Base-by-base conservation (phyloP, 2,888 invertebrate species). In the Meloe dianella region DNA sequence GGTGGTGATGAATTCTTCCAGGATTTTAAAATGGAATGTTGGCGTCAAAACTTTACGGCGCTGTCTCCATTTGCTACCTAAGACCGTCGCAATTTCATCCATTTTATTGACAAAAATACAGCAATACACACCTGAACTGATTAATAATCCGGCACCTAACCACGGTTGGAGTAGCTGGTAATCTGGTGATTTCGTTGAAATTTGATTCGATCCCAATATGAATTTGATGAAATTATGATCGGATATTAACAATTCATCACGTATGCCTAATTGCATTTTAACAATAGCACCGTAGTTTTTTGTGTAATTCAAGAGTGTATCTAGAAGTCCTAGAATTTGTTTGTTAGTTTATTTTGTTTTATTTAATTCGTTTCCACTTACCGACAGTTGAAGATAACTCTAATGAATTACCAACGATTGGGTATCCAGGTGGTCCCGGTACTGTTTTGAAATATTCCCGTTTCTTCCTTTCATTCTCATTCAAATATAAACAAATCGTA, bases 21-120 rank as follows among this genome's bases (percentile, higher is more conserved):
- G 81, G 64, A 92, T 91, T 77, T 89, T 89, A 78, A 92, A 92
- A 81, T 93, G 92, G 81, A 92, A 93, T 0, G 92, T 88, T 0
- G 92, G 92, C 0, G 92, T 92, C 59, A 93, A 82, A 70, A 92
- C 86, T 79, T 90, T 91, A 17, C 93, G 85, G 69, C 90, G 87
- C 0, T 81, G 81, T 73, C 85, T 86, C 93, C 93, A 93, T 81
- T 86, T 87, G 0, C 79, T 72, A 1, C 86, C 87, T 77, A 79
- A 75, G 75, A 73, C n/a, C 0, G 29, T 10, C 0, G 29, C 4
- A 29, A 57, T 56, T 56, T 17, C 27, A 27, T 20, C 5, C 2
- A 56, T 56, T 8, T 5, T 2, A 20, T 12, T 20, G 2, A 17
- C 14, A 14, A 5, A 9, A 12, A 27, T 29, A 14, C 38, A 59